Evolutionary conservation across 2,888 invertebrate genomes (phyloP), one percentile per base, ranked within the genome.

Genomic region (Platycheirus albimanus): DNA sequence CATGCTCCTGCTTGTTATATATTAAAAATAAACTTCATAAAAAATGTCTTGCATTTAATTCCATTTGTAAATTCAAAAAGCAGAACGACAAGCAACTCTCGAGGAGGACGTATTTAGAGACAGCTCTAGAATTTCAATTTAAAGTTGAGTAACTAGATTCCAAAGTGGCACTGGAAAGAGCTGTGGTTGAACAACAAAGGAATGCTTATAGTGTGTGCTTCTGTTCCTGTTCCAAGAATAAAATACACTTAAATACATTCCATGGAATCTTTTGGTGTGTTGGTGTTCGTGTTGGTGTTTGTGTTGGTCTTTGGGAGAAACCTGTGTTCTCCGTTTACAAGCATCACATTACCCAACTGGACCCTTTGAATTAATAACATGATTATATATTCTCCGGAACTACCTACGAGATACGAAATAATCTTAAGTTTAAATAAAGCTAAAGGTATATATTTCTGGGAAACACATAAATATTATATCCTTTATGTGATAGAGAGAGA

Each of bases 131-230:
- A 81, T 77, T 81, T 81, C 81, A 77, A 81, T 81, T 81, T 81
- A 77, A 81, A 81, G 66, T 81, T 81, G 77, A 77, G 66, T 61
- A 81, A 81, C 71, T 72, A 61, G 77, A 81, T 81, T 81, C 76
- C 81, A 47, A 75, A 70, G 58, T 54, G 58, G 43, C 71, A 67
- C 38, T 51, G 47, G 20, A 13, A 38, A 30, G 41, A 47, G 41
- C 24, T 51, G 43, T 41, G 41, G 38, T 28, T 41, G n/a, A 33
- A 20, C 24, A 30, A 51, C 45, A 47, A 63, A 41, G 38, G 56
- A 69, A 79, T 56, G 63, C 49, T 63, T n/a, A n/a, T n/a, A n/a
- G n/a, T n/a, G n/a, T n/a, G n/a, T 67, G 33, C 58, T 52, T 38
- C 66, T 70, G 56, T 20, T 13, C n/a, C n/a, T n/a, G n/a, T n/a